These are phyloP conservation scores for Caranx melampygus DNA, from an alignment of 2,113 vertebrate species.

Conservation along the genomic window DNA sequence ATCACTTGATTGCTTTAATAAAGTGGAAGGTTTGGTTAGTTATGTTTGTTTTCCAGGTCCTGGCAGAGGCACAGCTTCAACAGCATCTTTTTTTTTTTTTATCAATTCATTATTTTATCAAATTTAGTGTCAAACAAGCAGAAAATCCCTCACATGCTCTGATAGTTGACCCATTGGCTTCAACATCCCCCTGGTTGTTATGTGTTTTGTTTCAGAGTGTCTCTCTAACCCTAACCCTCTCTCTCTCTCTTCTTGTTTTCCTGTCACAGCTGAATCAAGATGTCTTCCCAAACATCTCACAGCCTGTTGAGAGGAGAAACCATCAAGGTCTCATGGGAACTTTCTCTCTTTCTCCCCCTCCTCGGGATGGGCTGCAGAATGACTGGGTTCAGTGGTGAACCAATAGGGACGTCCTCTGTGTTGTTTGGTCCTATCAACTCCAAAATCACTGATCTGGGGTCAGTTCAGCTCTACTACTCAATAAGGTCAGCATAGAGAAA, in stretches of 20 bases:
- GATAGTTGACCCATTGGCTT: too few relatives aligned
- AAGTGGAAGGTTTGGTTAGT: background rate
- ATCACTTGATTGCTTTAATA: background rate
- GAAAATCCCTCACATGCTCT: background rate
- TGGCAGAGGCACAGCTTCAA: background rate
- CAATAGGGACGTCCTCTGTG: slow-evolving; percentile 38
- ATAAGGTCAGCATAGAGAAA: slow-evolving; percentile 27
- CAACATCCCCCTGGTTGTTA: too few relatives aligned
- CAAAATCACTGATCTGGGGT: slow-evolving; percentile 51
- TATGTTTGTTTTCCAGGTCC: background rate
- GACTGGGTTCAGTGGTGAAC: background rate
- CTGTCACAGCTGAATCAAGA: background rate
- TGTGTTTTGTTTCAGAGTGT: too few relatives aligned
- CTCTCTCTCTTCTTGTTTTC: background rate
- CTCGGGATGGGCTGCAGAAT: background rate
- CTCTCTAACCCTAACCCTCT: too few relatives aligned
- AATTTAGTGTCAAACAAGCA: background rate
- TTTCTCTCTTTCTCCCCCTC: background rate
- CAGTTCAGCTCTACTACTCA: slow-evolving; percentile 16
- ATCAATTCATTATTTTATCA: background rate
- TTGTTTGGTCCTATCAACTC: background rate
- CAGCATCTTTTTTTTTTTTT: background rate
- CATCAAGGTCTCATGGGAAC: background rate
- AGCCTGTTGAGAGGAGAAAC: background rate
- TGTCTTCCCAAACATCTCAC: background rate